Base-by-base conservation (phyloP, 2,113 vertebrate species). In the Stegastes partitus region DNA sequence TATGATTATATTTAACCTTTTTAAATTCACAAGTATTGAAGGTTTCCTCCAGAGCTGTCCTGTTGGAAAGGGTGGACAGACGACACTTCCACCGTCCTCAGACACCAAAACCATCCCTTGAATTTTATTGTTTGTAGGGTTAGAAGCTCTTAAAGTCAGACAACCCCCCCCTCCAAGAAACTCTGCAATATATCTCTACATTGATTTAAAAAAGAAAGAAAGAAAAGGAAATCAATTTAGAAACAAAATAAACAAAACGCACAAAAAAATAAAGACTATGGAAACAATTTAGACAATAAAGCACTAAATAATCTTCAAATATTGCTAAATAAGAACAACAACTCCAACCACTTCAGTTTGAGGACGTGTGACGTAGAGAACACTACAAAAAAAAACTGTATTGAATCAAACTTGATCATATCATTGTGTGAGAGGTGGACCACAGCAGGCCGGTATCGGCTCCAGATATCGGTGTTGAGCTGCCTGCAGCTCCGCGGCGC, bases 1-100 rank as follows among this genome's bases (percentile, higher is more conserved):
- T 39, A 42, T 75, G 49, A 76, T 72, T 64, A 26, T 83, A 75
- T 64, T 76, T 44, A 51, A 63, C 42, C 26, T 37, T 83, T 76
- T 74, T 39, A 57, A 77, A 65, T 64, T 66, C 71, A 86, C 45
- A 51, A 34, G 59, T 47, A 56, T 55, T 64, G 59, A 79, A 50
- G 45, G 34, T 75, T 74, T 74, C 42, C 53, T 71, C 42, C 44
- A 26, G 51, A 74, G 55, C 45, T 75, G 73, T 61, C 45, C 54
- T 66, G 25, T 56, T 61, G 37, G 50, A 61, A 16, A 64, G 8
- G 2, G 16, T 16, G 58, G 21, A 50, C 21, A 31, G 55, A 57
- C 31, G 37, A 39, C 19, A 28, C 57, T 49, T 39, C 1, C 37
- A 59, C 50, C 5, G 63, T 50, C 53, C 63, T 63, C 47, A 62